Evolutionary conservation across 2,888 invertebrate species (phyloP).

Genomic region (Parasteatoda lunata): DNA sequence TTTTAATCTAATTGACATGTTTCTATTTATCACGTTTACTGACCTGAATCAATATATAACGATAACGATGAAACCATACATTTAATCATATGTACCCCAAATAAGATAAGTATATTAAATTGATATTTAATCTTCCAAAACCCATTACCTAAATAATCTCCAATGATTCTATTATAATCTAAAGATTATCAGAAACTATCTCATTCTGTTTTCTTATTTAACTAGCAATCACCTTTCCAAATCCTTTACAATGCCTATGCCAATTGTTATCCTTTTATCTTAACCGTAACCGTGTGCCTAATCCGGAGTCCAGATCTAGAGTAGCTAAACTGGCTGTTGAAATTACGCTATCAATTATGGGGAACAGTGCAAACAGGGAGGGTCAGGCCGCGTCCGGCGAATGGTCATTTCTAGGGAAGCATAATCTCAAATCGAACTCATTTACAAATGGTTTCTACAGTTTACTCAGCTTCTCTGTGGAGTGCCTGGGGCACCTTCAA

Average conservation of each 20-base stretch:
- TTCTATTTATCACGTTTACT: too few relatives aligned
- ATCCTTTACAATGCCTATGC: not conserved
- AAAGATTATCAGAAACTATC: too few relatives aligned
- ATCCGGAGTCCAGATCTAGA: constrained; percentile 39
- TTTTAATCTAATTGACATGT: too few relatives aligned
- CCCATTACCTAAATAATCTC: too few relatives aligned
- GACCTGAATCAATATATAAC: too few relatives aligned
- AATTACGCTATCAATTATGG: constrained; percentile 59
- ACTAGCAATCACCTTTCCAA: too few relatives aligned
- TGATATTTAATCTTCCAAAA: too few relatives aligned
- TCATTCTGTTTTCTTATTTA: too few relatives aligned
- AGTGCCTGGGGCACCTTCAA: constrained; percentile 9
- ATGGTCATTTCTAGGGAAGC: constrained; percentile 51
- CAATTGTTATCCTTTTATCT: constrained; percentile 27
- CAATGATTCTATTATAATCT: too few relatives aligned
- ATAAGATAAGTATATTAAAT: too few relatives aligned
- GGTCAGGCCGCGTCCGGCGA: constrained; percentile 6
- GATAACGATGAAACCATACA: too few relatives aligned
- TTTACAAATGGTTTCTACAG: constrained; percentile 45
- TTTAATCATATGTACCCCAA: too few relatives aligned
- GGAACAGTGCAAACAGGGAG: constrained; percentile 31
- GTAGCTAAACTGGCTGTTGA: constrained; percentile 43
- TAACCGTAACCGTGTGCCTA: constrained; percentile 23
- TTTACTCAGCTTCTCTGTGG: constrained; percentile 13
- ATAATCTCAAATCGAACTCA: constrained; percentile 55